Evolutionary conservation across 2,113 vertebrate genomes (phyloP).

Genomic region (Nothobranchius kuhntae): DNA sequence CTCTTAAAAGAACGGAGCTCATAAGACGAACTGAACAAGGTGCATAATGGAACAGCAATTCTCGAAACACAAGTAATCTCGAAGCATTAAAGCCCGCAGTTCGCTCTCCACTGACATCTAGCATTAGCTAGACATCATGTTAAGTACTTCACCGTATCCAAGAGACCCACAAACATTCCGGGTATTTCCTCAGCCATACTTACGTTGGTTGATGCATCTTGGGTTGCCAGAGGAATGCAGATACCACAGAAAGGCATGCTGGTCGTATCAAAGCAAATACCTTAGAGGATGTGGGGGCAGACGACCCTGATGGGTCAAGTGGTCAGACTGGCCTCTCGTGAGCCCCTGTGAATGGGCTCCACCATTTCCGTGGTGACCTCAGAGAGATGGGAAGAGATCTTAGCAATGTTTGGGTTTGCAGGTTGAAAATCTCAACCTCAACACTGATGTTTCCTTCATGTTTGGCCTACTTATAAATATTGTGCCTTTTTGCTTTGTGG

Average conservation of each 20-base stretch:
- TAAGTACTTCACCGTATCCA: conserved; percentile 26
- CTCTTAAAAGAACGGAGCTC: conserved; percentile 43
- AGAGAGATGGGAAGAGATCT: conserved; percentile 72
- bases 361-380: conserved; percentile 73
- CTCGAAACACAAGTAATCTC: conserved; percentile 47
- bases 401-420: conserved; percentile 75
- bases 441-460: conserved; percentile 41
- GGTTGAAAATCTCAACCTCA: conserved; percentile 45
- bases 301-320: conserved; percentile 61
- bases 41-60: conserved; percentile 58
- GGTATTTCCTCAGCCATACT: conserved; percentile 42
- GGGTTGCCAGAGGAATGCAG: conserved; percentile 62
- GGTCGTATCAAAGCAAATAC: conserved; percentile 67
- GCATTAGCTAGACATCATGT: conserved; percentile 47
- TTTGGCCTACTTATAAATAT: conserved; percentile 18
- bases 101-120: conserved; percentile 19
- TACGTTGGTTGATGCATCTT: conserved; percentile 42
- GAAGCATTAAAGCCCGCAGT: conserved; percentile 27
- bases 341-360: conserved; percentile 62
- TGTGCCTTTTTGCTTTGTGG: neutral
- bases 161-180: conserved; percentile 37
- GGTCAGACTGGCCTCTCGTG: conserved; percentile 60
- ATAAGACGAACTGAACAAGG: conserved; percentile 28
- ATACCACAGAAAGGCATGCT: conserved; percentile 51
- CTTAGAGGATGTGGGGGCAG: conserved; percentile 46